Evolutionary conservation across 2,113 vertebrate species (phyloP).

Genomic region (Neodon shergylaensis): DNA sequence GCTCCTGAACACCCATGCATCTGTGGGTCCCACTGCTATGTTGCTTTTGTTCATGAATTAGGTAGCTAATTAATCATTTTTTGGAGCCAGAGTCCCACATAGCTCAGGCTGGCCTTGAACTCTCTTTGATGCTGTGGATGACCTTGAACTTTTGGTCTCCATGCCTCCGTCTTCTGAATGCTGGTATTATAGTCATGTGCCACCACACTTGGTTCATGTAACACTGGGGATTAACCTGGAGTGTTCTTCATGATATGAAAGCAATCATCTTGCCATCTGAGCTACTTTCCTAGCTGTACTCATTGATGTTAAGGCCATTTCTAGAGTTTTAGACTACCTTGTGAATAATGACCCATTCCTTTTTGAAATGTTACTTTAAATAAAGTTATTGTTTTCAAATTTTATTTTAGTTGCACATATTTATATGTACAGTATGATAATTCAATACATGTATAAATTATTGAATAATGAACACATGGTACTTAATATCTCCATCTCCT

Average conservation of each 20-base stretch:
- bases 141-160: not conserved
- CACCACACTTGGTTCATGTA: not conserved
- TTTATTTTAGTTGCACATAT: not conserved
- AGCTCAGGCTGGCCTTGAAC: not conserved
- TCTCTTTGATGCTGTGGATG: not conserved
- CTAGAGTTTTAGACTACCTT: not conserved
- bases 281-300: not conserved
- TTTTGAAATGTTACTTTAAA: not conserved
- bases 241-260: not conserved
- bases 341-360: not conserved
- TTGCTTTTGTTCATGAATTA: not conserved
- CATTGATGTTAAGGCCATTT: not conserved
- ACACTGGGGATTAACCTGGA: not conserved
- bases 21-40: not conserved
- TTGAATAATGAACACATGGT: not conserved
- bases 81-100: not conserved
- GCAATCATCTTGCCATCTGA: not conserved
- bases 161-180: not conserved
- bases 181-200: not conserved
- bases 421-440: not conserved
- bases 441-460: not conserved
- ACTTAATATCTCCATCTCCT: not conserved
- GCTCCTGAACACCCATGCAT: not conserved
- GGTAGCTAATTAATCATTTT: not conserved
- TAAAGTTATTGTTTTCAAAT: not conserved